Evolutionary conservation across 2,888 invertebrate species (phyloP), one percentile per base, ranked within the genome.

Genomic region (Mythimna loreyi): DNA sequence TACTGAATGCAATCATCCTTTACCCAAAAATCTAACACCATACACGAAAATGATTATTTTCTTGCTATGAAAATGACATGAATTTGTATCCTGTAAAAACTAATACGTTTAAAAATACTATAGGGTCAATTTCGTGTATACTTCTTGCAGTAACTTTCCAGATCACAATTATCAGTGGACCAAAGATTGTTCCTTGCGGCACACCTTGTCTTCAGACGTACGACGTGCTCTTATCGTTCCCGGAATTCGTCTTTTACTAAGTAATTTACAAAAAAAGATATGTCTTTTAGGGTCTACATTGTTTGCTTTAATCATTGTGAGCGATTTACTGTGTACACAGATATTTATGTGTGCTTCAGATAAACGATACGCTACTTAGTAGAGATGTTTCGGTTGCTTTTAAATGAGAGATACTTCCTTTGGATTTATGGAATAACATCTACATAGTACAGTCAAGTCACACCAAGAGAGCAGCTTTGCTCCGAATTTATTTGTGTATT

Each of bases 231-330:
- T 93, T 94, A 94, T 94, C 94, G 92, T 93, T 93, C 93, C 89
- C 85, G 87, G 94, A 93, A 93, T 93, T 91, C 93, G 91, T 92
- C 92, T 92, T 90, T 91, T 91, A 92, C 93, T 91, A 88, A 93
- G 92, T 94, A 94, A 93, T 93, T 92, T 89, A 91, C 92, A 92
- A 40, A 93, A 90, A 92, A 91, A 91, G 88, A 91, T 91, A 90
- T 90, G 92, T 91, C 86, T 87, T 89, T 87, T 81, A 80, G 82
- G 87, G 91, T 81, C 62, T 86, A 89, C 91, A 90, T 90, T 94
- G 93, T 92, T 93, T 90, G 88, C 90, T 93, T 92, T 92, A 92
- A 92, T 93, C 87, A 87, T 90, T 90, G 89, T 89, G 90, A 92
- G 86, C 90, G 92, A 92, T 91, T 92, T 92, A 91, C 87, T 86